Base-by-base conservation (phyloP, 1,140 invertebrate genomes). In the Scaptomyza graminum region DNA sequence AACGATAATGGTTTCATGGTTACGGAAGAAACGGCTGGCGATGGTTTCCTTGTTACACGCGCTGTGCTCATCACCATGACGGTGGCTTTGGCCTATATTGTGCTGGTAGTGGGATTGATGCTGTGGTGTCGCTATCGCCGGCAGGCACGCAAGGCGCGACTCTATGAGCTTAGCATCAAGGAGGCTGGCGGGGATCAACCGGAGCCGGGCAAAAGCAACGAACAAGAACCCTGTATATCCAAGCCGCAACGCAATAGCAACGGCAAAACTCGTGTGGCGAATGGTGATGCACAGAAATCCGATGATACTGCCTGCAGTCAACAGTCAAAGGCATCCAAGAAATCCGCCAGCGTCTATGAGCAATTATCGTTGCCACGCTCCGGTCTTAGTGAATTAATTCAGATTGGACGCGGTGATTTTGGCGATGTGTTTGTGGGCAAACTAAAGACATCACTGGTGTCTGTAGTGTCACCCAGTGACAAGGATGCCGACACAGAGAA, bases 21-120 rank as follows among this genome's bases (percentile, higher is more conserved):
- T 1, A 22, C 92, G 0, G 81, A 81, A 22, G 92, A 92, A 55
- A 59, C 72, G 1, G 92, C 85, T 75, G 59, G 93, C 81, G 94
- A 94, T 63, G 93, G 93, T 6, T 92, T 94, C 1, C 93, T 94
- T 88, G 95, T 97, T 91, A 97, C 96, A 0, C 96, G 96, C 84
- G 98, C 97, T 0, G 96, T 99, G 0, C 94, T 96, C 0, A 97
- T 99, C 9, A 98, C 97, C 0, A 94, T 98, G 87, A 96, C 97
- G 12, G 97, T 97, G 1, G 97, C 97, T 0, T 95, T 95, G 2
- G 96, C 97, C 0, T 99, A 99, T 78, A 97, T 99, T 92, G 93
- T 97, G 4, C 93, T 99, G 0, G 97, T 98, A 5, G 94, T 98
- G 61, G 97, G 96, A 0, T 93, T 99, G 0, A 98, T 98, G 95